Conservation (phyloP, 1,140 invertebrate species). For the Zaprionus inermis region DNA sequence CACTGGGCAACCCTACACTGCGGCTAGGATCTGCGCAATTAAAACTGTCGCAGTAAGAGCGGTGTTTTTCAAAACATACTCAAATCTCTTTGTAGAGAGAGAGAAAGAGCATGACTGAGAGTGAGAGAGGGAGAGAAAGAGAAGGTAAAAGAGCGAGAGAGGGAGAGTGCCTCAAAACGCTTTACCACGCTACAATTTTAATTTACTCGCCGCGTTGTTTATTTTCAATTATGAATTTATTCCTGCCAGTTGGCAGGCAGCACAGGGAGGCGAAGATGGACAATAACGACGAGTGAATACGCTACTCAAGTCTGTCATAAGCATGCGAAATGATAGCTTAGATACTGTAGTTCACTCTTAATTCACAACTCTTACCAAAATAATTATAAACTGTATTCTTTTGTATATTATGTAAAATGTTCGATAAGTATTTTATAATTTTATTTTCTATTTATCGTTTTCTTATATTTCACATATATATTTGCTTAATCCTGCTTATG, state of each 20-base stretch:
- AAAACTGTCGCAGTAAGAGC: background rate
- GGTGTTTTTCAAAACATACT: background rate
- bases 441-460: too few relatives aligned
- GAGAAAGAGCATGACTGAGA: background rate
- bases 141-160: background rate
- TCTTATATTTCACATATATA: too few relatives aligned
- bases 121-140: background rate
- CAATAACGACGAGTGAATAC: background rate
- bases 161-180: background rate
- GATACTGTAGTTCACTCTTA: too few relatives aligned
- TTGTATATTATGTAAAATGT: too few relatives aligned
- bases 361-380: too few relatives aligned
- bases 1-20: background rate
- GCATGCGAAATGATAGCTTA: too few relatives aligned
- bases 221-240: constrained; percentile 75
- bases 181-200: constrained; percentile 34
- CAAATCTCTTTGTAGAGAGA: background rate
- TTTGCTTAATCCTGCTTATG: too few relatives aligned
- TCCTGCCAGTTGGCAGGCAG: constrained; percentile 36
- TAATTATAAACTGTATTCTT: too few relatives aligned
- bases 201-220: constrained; percentile 67
- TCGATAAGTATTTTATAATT: too few relatives aligned
- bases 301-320: background rate
- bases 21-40: background rate
- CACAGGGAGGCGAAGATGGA: background rate